Conservation (phyloP, 2,113 vertebrate genomes). For the Carlito syrichta region DNA sequence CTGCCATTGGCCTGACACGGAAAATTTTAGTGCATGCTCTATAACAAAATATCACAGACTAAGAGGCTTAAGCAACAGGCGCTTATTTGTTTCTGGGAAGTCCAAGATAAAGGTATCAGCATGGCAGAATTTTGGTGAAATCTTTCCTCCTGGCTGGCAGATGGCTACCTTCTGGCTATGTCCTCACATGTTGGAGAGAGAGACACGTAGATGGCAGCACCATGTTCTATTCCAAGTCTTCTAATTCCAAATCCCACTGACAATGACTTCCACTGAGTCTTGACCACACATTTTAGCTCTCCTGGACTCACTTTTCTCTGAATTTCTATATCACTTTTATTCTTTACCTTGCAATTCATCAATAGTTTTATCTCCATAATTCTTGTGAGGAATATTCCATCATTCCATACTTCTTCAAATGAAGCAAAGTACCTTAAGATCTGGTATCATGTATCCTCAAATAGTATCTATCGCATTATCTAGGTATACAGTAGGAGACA, state of each 20-base stretch:
- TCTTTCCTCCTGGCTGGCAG: not conserved
- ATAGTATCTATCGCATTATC: not conserved
- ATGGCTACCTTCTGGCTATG: not conserved
- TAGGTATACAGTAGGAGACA: not conserved
- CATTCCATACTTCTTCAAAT: not conserved
- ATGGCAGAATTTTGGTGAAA: not conserved
- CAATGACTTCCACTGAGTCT: not conserved
- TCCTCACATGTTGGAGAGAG: not conserved
- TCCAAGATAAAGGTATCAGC: not conserved
- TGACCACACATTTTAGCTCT: not conserved
- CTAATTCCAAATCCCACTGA: not conserved
- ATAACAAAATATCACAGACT: not conserved
- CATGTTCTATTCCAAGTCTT: not conserved
- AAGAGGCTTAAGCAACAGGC: not conserved
- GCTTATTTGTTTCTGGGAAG: not conserved
- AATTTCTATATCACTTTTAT: not conserved
- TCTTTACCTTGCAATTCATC: not conserved
- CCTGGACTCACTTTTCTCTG: not conserved
- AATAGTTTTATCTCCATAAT: not conserved
- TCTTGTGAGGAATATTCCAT: not conserved
- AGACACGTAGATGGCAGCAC: not conserved
- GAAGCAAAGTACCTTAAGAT: not conserved
- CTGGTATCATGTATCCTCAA: not conserved
- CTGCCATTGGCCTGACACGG: not conserved
- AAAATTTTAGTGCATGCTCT: not conserved